Base-by-base conservation (phyloP, 2,888 invertebrate species). In the Capitulum mitella region DNA sequence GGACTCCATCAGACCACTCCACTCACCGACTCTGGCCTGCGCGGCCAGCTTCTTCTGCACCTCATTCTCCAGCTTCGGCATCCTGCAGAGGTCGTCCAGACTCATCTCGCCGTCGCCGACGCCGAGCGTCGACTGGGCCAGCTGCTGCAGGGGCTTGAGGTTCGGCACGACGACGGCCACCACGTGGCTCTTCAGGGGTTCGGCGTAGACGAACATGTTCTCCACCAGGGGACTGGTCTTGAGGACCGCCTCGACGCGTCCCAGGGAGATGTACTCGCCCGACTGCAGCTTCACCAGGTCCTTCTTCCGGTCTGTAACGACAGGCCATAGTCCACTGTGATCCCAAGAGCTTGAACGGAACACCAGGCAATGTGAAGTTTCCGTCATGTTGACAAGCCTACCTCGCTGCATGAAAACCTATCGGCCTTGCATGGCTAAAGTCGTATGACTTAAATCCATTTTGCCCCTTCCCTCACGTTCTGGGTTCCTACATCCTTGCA, bases 231-330 rank as follows among this genome's bases (percentile, higher is more conserved):
- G 92, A 84, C 94, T 95, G 19, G 97, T 96, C 81, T 87, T 80
- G 32, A 82, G 78, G 51, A 80, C 81, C 19, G 82, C 74, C 77
- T 82, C 82, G 26, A 82, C 82, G 76, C 82, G 82, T 81, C 97
- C 97, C 77, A 99, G 89, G 0, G 98, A 98, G 37, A 99, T 95
- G 86, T 99, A 99, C 87, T 99, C 99, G 82, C 99, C 99, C 46
- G 95, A 93, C 86, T 98, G 97, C 78, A 99, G 89, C 87, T 99
- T 99, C 61, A 99, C 97, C 83, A 99, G 89, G 88, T 99, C 99
- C 88, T 99, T 99, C 88, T 98, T 99, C 83, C 99, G 94, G 87
- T 99, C 98, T 97, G 87, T n/a, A n/a, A n/a, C n/a, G n/a, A n/a
- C n/a, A n/a, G n/a, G n/a, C n/a, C n/a, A n/a, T n/a, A n/a, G n/a